Evolutionary conservation across 1,140 invertebrate species (phyloP).

Genomic region (Trichonephila clavata): DNA sequence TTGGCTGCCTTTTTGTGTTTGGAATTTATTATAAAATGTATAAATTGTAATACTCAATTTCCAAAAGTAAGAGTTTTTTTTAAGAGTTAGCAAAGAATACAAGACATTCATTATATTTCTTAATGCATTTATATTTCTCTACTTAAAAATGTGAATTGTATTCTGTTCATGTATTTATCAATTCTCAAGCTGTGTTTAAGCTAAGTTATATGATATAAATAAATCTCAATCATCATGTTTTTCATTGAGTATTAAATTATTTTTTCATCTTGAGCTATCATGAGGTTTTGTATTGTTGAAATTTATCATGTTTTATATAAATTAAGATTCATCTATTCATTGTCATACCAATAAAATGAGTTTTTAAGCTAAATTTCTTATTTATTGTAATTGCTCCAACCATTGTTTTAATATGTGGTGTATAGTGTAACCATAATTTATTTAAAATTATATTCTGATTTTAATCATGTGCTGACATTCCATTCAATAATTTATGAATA

Average conservation of each 20-base stretch:
- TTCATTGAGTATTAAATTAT: background rate
- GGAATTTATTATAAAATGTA: too few relatives aligned
- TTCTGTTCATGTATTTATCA: background rate
- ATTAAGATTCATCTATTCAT: background rate
- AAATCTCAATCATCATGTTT: background rate
- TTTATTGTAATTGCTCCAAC: background rate
- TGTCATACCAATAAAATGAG: background rate
- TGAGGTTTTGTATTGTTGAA: background rate
- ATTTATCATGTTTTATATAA: background rate
- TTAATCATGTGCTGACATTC: constrained; percentile 12
- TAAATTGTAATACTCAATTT: too few relatives aligned
- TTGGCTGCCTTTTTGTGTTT: too few relatives aligned
- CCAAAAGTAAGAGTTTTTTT: too few relatives aligned
- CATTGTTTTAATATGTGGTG: background rate
- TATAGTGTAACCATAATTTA: too few relatives aligned
- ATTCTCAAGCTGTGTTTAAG: background rate
- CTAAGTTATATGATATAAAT: background rate
- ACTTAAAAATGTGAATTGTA: background rate
- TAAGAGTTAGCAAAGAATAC: too few relatives aligned
- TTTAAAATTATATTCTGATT: background rate
- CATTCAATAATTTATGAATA: background rate
- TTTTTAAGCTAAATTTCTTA: background rate
- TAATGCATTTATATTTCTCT: constrained; percentile 14
- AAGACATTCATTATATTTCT: background rate
- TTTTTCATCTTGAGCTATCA: background rate